phyloP scores from a whole-genome alignment of 2,888 invertebrate species.

The Cryptocephalus moraei region DNA sequence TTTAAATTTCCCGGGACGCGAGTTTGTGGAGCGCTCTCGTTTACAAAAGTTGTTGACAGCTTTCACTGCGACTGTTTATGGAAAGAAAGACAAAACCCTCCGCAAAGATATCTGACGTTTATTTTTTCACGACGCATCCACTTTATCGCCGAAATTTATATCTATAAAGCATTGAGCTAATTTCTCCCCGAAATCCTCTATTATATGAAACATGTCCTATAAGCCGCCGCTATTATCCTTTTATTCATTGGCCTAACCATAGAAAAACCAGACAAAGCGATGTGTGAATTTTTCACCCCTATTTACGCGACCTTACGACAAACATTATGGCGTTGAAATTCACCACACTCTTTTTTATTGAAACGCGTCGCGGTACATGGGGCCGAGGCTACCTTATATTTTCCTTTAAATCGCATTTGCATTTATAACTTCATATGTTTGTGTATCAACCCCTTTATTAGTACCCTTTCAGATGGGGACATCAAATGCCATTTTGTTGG shows the following conservation, averaged over 20 bases:
- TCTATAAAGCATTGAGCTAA: no score
- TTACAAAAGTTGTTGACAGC: no score
- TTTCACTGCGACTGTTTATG: no score
- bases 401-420: not conserved
- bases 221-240: slow-evolving; percentile 4
- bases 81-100: no score
- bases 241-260: slow-evolving; percentile 17
- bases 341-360: slow-evolving; percentile 13
- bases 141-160: no score
- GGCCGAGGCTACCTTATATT: not conserved
- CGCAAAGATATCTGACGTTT: no score
- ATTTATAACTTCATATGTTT: slow-evolving; percentile 11
- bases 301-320: slow-evolving; percentile 15
- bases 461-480: slow-evolving; percentile 6
- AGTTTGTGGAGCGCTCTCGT: no score
- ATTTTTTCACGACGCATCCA: no score
- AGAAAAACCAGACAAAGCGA: slow-evolving; percentile 12
- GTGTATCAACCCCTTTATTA: slow-evolving; percentile 13
- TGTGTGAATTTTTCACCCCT: slow-evolving; percentile 16
- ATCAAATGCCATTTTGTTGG: slow-evolving; percentile 8
- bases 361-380: slow-evolving; percentile 7
- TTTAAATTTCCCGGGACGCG: no score
- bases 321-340: slow-evolving; percentile 21
- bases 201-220: not conserved
- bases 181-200: no score